Evolutionary conservation across 2,113 vertebrate species (phyloP).

Genomic region (Heteronetta atricapilla): DNA sequence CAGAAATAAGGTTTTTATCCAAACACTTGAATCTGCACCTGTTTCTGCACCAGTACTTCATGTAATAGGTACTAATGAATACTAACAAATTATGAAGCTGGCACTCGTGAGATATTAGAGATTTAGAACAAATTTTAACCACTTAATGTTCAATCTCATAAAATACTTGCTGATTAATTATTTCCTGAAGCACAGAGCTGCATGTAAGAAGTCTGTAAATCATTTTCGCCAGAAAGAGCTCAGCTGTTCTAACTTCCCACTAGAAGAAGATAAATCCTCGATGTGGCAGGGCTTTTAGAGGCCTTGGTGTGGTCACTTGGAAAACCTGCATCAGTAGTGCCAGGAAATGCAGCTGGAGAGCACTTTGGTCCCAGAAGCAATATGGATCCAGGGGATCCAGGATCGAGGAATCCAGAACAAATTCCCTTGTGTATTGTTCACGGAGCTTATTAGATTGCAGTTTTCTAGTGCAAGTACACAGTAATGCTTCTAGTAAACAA

Average conservation of each 20-base stretch:
- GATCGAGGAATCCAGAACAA: background rate
- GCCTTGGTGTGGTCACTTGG: rapidly evolving
- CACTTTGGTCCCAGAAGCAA: background rate
- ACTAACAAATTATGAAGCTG: background rate
- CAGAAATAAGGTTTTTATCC: background rate
- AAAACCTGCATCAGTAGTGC: background rate
- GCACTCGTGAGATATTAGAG: background rate
- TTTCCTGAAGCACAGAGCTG: background rate
- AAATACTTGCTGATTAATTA: background rate
- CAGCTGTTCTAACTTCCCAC: rapidly evolving
- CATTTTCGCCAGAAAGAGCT: background rate
- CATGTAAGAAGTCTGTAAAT: background rate
- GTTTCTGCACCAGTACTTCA: background rate
- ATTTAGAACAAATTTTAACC: background rate
- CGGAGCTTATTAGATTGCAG: background rate
- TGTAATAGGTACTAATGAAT: background rate
- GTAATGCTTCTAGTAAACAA: background rate
- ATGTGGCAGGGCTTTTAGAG: background rate
- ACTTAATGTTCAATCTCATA: background rate
- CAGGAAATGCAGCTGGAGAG: background rate
- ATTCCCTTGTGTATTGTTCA: background rate
- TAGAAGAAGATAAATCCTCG: background rate
- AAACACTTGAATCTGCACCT: background rate
- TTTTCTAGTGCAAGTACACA: background rate
- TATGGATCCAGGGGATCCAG: background rate